Base-by-base conservation (phyloP, 1,140 invertebrate species). In the Drosophila kanapiae region DNA sequence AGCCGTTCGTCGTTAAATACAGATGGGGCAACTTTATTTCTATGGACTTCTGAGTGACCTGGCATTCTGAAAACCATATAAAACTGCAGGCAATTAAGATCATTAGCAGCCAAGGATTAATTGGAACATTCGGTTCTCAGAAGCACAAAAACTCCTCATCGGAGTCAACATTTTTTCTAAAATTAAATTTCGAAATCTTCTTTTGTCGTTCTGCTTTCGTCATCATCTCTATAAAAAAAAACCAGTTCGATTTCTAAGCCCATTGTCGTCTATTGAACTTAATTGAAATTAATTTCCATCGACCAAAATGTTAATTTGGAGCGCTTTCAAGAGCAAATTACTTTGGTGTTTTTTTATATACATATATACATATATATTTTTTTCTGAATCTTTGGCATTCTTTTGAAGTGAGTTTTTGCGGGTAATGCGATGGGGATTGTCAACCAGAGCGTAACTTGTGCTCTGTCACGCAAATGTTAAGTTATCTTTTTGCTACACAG, bases 361-460 rank as follows among this genome's bases (percentile, higher is more conserved):
- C 3, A 23, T 23, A 23, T 23, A 23, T 23, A 23, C 3, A 23
- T 23, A 23, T 23, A 23, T 23, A 3, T 70, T 43, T 58, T 38
- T 10, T 18, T 40, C 40, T 58, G 57, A 14, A 45, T 62, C 56
- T 78, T 53, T 54, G 47, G 29, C 33, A 57, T 48, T 68, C 64
- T 57, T 56, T 48, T 40, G 35, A 48, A 60, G 68, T 49, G 51
- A 54, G 47, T 54, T 47, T 56, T 59, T 53, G 51, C 5, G 23
- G 63, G 47, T 64, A 67, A 62, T 87, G 65, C 78, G 65, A 64
- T 74, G 79, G 78, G 72, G 68, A 43, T 53, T 64, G 75, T 70
- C 81, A 88, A 88, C 80, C 85, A 88, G 85, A 85, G 85, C 85
- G 86, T 85, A 90, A 82, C 85, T 61, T 64, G 59, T 64, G 59